phyloP scores from a whole-genome alignment of 2,888 invertebrate species.

The Ichneumoninae sp. region DNA sequence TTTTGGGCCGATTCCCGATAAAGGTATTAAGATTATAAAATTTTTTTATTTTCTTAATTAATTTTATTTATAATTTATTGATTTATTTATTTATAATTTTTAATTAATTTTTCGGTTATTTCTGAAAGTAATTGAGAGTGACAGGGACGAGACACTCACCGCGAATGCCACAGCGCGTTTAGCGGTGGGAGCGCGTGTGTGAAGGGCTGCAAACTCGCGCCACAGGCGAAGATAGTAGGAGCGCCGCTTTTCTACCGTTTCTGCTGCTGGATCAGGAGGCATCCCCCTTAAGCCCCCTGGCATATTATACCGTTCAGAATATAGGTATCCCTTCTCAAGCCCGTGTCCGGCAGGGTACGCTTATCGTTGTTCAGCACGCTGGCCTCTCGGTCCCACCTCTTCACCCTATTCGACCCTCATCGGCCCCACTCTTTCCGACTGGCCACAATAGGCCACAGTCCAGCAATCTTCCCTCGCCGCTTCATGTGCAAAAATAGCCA shows the following conservation, averaged over 20 bases:
- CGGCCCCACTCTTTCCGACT: slow-evolving; percentile 46
- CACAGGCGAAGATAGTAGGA: slow-evolving; percentile 77
- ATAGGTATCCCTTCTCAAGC: slow-evolving; percentile 20
- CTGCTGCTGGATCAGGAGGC: slow-evolving; percentile 55
- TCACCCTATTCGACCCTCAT: slow-evolving; percentile 60
- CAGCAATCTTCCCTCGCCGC: slow-evolving; percentile 52
- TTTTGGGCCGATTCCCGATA: neutral
- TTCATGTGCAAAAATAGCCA: slow-evolving; percentile 55
- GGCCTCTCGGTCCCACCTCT: slow-evolving; percentile 59
- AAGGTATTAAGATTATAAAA: neutral
- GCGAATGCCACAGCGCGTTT: slow-evolving; percentile 63
- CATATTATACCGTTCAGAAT: slow-evolving; percentile 21
- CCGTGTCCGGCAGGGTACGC: slow-evolving; percentile 13
- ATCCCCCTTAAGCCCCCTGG: slow-evolving; percentile 56
- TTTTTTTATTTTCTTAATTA: neutral
- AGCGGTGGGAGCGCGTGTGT: slow-evolving; percentile 54
- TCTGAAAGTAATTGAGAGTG: slow-evolving; percentile 25
- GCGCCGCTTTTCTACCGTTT: slow-evolving; percentile 68
- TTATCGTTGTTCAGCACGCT: slow-evolving; percentile 58
- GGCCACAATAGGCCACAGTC: slow-evolving; percentile 39
- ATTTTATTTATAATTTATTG: too few relatives aligned
- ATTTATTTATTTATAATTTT: too few relatives aligned
- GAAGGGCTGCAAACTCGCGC: slow-evolving; percentile 75
- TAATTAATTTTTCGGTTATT: neutral
- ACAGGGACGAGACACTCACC: slow-evolving; percentile 61